A percentile compares a stretch with the other conserved stretches of the same genome.
Evolutionary conservation across 2,888 invertebrate species (phyloP).

Genomic region (Noctua janthina): DNA sequence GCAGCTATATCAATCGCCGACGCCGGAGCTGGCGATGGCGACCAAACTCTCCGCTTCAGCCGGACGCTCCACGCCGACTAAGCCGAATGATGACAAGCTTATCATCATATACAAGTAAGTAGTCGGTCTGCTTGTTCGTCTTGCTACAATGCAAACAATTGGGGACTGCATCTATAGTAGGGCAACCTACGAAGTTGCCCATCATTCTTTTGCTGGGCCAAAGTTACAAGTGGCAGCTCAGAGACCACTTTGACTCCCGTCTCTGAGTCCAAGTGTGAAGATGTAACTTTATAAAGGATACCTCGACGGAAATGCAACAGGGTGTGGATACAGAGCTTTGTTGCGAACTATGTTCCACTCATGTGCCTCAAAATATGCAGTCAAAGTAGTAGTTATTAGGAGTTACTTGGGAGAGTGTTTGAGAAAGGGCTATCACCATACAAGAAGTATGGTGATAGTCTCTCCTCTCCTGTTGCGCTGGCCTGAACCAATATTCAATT

Average conservation of each 20-base stretch:
- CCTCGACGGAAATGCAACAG: neutral
- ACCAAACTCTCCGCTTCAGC: conserved; percentile 93
- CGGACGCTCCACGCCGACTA: conserved; percentile 90
- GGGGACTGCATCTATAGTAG: neutral
- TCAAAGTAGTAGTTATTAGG: neutral
- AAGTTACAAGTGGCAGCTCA: neutral
- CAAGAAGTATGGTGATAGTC: no score
- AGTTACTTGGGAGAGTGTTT: neutral
- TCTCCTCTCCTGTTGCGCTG: neutral
- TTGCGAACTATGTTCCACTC: neutral
- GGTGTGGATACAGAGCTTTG: neutral
- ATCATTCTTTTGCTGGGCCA: neutral
- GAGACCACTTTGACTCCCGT: neutral
- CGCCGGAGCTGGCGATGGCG: conserved; percentile 94
- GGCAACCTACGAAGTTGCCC: no score
- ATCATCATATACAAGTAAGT: conserved; percentile 96
- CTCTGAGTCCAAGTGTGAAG: neutral
- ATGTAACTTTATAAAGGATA: neutral
- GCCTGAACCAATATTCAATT: neutral
- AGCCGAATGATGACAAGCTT: conserved; percentile 94
- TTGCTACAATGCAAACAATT: neutral
- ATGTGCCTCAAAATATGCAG: neutral
- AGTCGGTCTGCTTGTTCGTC: neutral
- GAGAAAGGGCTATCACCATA: neutral
- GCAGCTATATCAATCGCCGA: conserved; percentile 95